Evolutionary conservation across 2,888 invertebrate genomes (phyloP).

Genomic region (Melanargia galathea): DNA sequence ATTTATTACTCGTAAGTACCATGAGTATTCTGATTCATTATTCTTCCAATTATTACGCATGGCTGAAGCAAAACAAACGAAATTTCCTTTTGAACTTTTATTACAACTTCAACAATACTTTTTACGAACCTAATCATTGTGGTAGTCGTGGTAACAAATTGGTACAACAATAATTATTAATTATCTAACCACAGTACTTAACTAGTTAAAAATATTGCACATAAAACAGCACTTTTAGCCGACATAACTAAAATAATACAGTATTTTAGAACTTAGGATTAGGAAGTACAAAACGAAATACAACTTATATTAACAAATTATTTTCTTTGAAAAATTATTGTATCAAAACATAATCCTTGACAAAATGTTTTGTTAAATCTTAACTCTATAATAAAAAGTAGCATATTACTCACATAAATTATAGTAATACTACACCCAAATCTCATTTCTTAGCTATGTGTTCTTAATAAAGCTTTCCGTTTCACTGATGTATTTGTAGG

Average conservation of each 20-base stretch:
- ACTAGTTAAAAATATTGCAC: conserved; percentile 62
- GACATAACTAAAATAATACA: conserved; percentile 32
- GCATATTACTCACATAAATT: conserved; percentile 9
- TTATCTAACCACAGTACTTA: background rate
- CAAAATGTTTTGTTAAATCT: background rate
- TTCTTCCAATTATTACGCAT: conserved; percentile 13
- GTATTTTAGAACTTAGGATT: conserved; percentile 10
- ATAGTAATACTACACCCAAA: conserved; percentile 9
- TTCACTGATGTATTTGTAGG: conserved; percentile 6
- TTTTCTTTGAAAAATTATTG: background rate
- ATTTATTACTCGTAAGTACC: background rate
- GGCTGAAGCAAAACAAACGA: conserved; percentile 11
- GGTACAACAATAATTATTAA: background rate
- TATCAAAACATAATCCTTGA: background rate
- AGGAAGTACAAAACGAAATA: background rate
- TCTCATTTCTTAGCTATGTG: conserved; percentile 1
- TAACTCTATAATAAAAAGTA: conserved; percentile 2
- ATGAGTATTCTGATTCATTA: background rate
- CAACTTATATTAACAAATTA: background rate
- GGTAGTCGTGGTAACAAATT: background rate
- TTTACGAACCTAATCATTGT: conserved; percentile 5
- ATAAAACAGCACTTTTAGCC: conserved; percentile 49
- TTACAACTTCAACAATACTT: conserved; percentile 21
- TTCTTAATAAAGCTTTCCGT: background rate
- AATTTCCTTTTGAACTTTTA: conserved; percentile 18